Base-by-base conservation (phyloP, 2,888 invertebrate species). In the Aricia artaxerxes region DNA sequence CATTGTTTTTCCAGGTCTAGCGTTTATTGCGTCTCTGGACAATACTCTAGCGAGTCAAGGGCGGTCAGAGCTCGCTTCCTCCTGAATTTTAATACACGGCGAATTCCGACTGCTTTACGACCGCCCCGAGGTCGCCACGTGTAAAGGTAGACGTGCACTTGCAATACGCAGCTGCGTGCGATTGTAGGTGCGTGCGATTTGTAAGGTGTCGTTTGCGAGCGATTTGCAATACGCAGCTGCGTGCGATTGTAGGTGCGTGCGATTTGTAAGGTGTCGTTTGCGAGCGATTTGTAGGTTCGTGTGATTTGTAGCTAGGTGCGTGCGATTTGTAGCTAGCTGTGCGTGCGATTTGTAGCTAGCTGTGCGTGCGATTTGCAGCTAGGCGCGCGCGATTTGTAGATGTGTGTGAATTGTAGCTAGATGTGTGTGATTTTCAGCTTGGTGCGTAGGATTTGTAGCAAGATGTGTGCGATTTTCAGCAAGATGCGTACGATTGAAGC, bases 41-140 rank as follows among this genome's bases (percentile, higher is more conserved):
- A 53, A 72, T 31, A 61, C 73, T 76, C 57, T 81, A 85, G 81
- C 84, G 84, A 91, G 92, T 92, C 93, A 93, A 92, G 93, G 93
- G 90, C 93, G 92, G 92, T 89, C 91, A 88, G 77, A 81, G 89
- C 89, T 90, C 90, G 89, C 87, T 92, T 91, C 90, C 89, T 89
- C 86, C 88, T 89, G 87, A 91, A 91, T 91, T 89, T 88, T 88
- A 91, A 90, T 89, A 88, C 85, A 82, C 83, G 83, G 84, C 86
- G 87, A 89, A 87, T 88, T 86, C 86, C 83, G 86, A 88, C 35
- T 69, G 1, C 88, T 91, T 89, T 89, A 91, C 86, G 90, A 88
- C 85, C 88, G 86, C 80, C 82, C 84, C 91, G 89, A 92, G 92
- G 92, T 88, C 91, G 35, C 64, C 69, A 69, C 35, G 69, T 69